phyloP scores from a whole-genome alignment of 2,888 invertebrate species.

The Sarcophaga carnaria region DNA sequence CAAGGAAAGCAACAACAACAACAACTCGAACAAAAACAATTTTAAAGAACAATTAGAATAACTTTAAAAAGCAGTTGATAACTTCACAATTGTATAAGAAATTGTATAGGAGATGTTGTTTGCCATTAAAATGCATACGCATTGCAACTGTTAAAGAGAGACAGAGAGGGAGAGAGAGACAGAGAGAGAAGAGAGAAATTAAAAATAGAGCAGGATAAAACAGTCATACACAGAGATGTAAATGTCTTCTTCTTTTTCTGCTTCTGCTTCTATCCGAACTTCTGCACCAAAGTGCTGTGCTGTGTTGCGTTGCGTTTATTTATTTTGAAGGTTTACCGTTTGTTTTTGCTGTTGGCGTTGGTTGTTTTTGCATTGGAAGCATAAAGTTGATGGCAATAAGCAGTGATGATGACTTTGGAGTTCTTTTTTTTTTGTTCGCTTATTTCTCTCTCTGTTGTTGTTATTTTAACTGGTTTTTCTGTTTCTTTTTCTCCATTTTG shows the following conservation, averaged over 20 bases:
- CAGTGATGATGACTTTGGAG: too few relatives aligned
- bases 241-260: too few relatives aligned
- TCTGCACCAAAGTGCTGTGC: too few relatives aligned
- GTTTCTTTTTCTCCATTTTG: conserved; percentile 20
- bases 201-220: conserved; percentile 22
- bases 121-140: neutral
- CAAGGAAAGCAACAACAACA: conserved; percentile 29
- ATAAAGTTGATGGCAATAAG: too few relatives aligned
- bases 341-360: conserved; percentile 30
- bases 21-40: neutral
- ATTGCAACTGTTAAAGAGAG: neutral
- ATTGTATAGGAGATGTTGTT: neutral
- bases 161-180: too few relatives aligned
- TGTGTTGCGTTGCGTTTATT: too few relatives aligned
- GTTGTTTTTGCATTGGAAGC: conserved; percentile 39
- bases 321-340: conserved; percentile 21
- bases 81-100: neutral
- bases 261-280: neutral
- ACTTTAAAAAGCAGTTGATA: neutral
- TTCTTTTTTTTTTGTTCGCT: conserved; percentile 6
- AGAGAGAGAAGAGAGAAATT: neutral
- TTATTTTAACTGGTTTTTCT: conserved; percentile 2
- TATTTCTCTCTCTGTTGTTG: conserved; percentile 21
- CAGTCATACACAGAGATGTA: conserved; percentile 24
- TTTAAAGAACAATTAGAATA: neutral